Evolutionary conservation across 2,888 invertebrate species (phyloP), one percentile per base, ranked within the genome.

Genomic region (Macrophya annulata): DNA sequence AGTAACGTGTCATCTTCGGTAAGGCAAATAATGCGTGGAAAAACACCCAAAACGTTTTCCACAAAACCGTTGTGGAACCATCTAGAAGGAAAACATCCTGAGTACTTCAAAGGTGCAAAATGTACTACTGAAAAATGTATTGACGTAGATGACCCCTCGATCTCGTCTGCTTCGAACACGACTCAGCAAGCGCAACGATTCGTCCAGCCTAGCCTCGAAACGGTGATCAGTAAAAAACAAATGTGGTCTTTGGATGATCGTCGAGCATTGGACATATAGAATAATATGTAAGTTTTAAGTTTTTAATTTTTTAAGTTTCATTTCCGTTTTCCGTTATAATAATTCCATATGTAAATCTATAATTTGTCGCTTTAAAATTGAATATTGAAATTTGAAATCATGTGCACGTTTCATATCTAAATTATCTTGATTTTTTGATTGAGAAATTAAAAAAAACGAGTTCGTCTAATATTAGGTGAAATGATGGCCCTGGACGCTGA

Each of bases 401-500:
- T 62, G n/a, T 21, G 59, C 59, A 21, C 59, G 17, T 62, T 48
- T 4, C 1, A 48, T 12, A 9, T 48, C 4, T 48, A 48, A 48
- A 48, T 1, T 48, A 48, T 48, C 48, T 48, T 48, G 48, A n/a
- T n/a, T n/a, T n/a, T n/a, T n/a, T n/a, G n/a, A 48, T 48, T 48
- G 48, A 48, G 10, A 21, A 62, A 17, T 62, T n/a, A n/a, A 8
- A 21, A 12, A 62, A 17, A n/a, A 17, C 25, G 10, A 31, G 12
- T 12, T 37, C 68, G 6, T 12, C 31, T 3, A 9, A 68, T 68
- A 37, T 12, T 85, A 84, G 86, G 72, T n/a, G 85, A 86, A 85
- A 86, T 86, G 84, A 85, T 86, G 10, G 84, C 85, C 0, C 74
- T 86, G 55, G 86, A 86, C 62, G 76, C 72, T 43, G 85, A 86